These are phyloP conservation scores for Acipenser transmontanus DNA, from an alignment of 2,797 vertebrate species.

Conservation along the genomic window DNA sequence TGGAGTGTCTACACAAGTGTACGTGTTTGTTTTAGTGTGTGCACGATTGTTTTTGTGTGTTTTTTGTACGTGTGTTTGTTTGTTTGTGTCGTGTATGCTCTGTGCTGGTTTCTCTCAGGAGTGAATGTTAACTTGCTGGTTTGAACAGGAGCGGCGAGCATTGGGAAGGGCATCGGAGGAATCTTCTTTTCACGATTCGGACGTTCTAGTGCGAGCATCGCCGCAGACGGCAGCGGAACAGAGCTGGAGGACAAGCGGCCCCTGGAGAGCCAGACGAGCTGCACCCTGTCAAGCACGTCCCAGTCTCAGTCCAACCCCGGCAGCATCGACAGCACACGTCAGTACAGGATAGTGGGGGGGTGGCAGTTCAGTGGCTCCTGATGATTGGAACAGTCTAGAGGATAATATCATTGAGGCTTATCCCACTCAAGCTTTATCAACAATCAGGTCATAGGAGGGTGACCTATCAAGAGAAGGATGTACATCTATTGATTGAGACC, in stretches of 20 bases:
- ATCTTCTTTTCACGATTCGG: constrained; percentile 94
- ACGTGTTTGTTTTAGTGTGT: too few species aligned
- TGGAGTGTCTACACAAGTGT: too few species aligned
- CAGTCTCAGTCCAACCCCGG: constrained; percentile 59
- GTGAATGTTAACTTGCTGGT: not conserved
- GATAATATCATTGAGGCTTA: too few species aligned
- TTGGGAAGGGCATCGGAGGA: constrained; percentile 91
- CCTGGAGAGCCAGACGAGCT: constrained; percentile 49
- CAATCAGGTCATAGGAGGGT: too few species aligned
- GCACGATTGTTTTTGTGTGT: too few species aligned
- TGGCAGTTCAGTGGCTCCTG: too few species aligned
- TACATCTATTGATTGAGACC: too few species aligned
- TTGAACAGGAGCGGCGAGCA: constrained; percentile 81
- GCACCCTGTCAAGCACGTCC: constrained; percentile 55
- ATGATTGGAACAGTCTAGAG: too few species aligned
- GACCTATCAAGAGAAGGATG: too few species aligned
- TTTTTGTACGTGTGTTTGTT: too few species aligned
- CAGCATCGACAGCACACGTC: constrained; percentile 72
- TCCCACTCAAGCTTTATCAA: too few species aligned
- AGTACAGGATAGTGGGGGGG: constrained; percentile 34
- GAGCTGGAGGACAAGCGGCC: constrained; percentile 68
- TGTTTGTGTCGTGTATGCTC: not conserved
- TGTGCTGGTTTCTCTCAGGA: not conserved
- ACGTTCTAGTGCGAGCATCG: constrained; percentile 68
- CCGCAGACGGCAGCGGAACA: constrained; percentile 57